Evolutionary conservation across 2,113 vertebrate species (phyloP), one percentile per base, ranked within the genome.

Genomic region (Guaruba guarouba): DNA sequence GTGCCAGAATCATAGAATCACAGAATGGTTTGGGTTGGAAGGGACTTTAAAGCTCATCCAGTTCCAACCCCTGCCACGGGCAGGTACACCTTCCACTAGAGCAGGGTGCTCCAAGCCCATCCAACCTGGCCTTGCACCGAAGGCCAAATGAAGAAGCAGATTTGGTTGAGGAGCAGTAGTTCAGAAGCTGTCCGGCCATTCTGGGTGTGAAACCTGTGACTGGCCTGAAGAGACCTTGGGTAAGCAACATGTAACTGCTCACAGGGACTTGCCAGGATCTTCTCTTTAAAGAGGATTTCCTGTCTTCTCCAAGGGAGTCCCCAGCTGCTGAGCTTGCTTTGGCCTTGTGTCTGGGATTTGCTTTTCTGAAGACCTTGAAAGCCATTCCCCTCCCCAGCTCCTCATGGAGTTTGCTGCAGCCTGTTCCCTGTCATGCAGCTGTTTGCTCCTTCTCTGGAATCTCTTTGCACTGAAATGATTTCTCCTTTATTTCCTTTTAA

Each of bases 221-320:
- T 88, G 67, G 67, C 86, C 67, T 66, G 51, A 39, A 52, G 44
- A 71, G 61, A 84, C 83, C 43, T 92, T 41, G 68, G 74, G 33
- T 62, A 66, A 92, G 49, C 55, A 52, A 68, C 73, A 52, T 19
- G 17, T 44, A 71, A 76, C 73, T 28, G 52, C 63, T 87, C 8
- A 19, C 64, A 4, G 31, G 9, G 46, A 11, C 39, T 77, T 92
- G 81, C 82, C 91, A 83, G 63, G 68, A 48, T 41, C 59, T 63
- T 78, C 88, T 31, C 43, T 78, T 84, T 37, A 87, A 88, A 90
- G 75, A 90, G 59, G 37, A 54, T 85, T 76, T 91, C 67, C 88
- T 0, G 0, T 82, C 57, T 81, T 44, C 5, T 92, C 64, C 48
- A 29, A 46, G 43, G 73, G 41, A 69, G 28, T 80, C 59, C 51